These are phyloP conservation scores for Aegotheles bennettii DNA, from an alignment of 2,113 vertebrate genomes.

Conservation along the genomic window DNA sequence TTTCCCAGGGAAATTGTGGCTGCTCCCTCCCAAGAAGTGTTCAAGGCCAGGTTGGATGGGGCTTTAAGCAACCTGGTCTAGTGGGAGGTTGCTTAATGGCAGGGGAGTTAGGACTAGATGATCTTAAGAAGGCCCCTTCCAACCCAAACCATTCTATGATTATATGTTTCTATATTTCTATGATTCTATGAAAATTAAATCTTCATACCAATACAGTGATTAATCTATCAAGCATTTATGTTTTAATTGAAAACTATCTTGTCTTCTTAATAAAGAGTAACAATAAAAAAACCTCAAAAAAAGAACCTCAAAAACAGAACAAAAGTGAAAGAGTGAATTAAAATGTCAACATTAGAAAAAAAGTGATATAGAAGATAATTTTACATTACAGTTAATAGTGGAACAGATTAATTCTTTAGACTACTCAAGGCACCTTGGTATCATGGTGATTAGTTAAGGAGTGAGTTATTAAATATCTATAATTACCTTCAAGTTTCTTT, in stretches of 20 bases:
- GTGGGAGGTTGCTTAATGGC: too few species aligned
- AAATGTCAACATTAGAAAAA: not conserved
- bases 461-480: not conserved
- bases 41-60: too few species aligned
- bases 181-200: too few species aligned
- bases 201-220: slow-evolving; percentile 36
- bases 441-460: not conserved
- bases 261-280: not conserved
- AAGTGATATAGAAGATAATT: not conserved
- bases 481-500: not conserved
- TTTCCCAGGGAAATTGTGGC: too few species aligned
- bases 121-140: too few species aligned
- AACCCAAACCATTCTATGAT: too few species aligned
- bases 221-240: slow-evolving; percentile 8
- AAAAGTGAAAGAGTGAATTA: not conserved
- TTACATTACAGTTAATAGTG: not conserved
- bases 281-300: not conserved
- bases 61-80: too few species aligned
- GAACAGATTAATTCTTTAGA: not conserved
- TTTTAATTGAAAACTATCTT: slow-evolving; percentile 32
- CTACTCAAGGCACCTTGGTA: not conserved
- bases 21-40: too few species aligned
- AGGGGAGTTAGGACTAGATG: too few species aligned
- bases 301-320: not conserved
- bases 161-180: too few species aligned